Percentiles rank a stretch among this genome's conserved stretches.
Evolutionary conservation across 2,113 vertebrate genomes (phyloP).

Genomic region (Morone saxatilis): DNA sequence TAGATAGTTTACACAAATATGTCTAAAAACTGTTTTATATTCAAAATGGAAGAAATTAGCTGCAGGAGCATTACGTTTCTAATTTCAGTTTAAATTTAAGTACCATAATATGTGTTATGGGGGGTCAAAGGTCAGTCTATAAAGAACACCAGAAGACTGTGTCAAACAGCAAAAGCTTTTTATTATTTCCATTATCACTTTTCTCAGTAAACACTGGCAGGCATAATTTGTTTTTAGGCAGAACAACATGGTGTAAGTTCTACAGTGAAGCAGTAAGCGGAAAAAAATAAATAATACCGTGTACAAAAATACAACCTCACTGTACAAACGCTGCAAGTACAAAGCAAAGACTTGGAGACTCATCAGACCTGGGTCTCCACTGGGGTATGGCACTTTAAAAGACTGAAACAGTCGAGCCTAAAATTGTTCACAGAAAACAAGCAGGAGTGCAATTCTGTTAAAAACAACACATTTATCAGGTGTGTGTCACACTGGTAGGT

Average conservation of each 20-base stretch:
- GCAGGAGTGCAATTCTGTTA: conserved; percentile 45
- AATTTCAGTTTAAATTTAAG: neutral
- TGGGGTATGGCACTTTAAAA: conserved; percentile 65
- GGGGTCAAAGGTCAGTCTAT: neutral
- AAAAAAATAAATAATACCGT: conserved; percentile 71
- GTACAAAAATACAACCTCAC: conserved; percentile 82
- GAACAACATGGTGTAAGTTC: conserved; percentile 60
- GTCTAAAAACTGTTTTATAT: no score
- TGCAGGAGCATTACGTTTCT: no score
- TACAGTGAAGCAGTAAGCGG: conserved; percentile 63
- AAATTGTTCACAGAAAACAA: conserved; percentile 53
- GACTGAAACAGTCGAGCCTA: conserved; percentile 57
- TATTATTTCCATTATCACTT: conserved; percentile 52
- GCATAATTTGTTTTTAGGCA: conserved; percentile 47
- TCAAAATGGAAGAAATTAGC: no score
- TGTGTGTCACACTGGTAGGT: conserved; percentile 7
- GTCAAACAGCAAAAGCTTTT: conserved; percentile 59
- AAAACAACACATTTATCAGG: conserved; percentile 39
- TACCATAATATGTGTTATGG: neutral
- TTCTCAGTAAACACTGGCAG: conserved; percentile 62
- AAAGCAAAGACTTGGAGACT: conserved; percentile 55
- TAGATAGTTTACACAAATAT: no score
- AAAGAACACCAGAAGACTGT: conserved; percentile 10
- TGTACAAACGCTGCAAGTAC: conserved; percentile 72
- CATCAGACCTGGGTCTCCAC: conserved; percentile 40